phyloP scores from a whole-genome alignment of 2,888 invertebrate genomes.

The Rhamnusium bicolor region DNA sequence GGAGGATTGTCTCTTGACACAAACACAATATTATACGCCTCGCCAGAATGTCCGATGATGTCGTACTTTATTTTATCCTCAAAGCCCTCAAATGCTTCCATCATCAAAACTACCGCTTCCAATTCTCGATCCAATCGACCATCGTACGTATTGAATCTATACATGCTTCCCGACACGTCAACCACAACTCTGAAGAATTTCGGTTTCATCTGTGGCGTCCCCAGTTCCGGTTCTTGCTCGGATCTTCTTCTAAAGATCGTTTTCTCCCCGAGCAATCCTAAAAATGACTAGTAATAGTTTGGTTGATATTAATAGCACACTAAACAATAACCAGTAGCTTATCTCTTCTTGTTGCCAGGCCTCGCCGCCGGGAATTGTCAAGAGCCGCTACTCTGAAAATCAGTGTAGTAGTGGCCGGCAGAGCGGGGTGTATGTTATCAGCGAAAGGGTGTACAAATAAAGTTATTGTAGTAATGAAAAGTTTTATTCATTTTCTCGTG shows the following conservation, averaged over 20 bases:
- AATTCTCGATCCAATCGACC: conserved; percentile 92
- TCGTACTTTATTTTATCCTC: conserved; percentile 93
- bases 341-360: too few species aligned
- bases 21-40: conserved; percentile 83
- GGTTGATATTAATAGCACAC: too few species aligned
- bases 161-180: conserved; percentile 98
- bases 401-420: too few species aligned
- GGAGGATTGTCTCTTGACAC: conserved; percentile 83
- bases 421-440: too few species aligned
- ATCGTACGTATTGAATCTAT: conserved; percentile 93
- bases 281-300: not conserved
- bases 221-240: conserved; percentile 91
- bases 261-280: conserved; percentile 90
- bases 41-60: conserved; percentile 95
- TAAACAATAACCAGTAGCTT: too few species aligned
- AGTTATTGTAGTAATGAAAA: too few species aligned
- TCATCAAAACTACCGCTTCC: conserved; percentile 90
- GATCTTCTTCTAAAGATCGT: conserved; percentile 89
- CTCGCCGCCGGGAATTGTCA: too few species aligned
- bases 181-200: conserved; percentile 89
- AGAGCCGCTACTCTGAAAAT: too few species aligned
- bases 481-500: too few species aligned
- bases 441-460: too few species aligned
- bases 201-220: conserved; percentile 89
- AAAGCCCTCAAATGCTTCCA: conserved; percentile 92